Base-by-base conservation (phyloP, 2,113 vertebrate genomes). In the Falcunculus frontatus region DNA sequence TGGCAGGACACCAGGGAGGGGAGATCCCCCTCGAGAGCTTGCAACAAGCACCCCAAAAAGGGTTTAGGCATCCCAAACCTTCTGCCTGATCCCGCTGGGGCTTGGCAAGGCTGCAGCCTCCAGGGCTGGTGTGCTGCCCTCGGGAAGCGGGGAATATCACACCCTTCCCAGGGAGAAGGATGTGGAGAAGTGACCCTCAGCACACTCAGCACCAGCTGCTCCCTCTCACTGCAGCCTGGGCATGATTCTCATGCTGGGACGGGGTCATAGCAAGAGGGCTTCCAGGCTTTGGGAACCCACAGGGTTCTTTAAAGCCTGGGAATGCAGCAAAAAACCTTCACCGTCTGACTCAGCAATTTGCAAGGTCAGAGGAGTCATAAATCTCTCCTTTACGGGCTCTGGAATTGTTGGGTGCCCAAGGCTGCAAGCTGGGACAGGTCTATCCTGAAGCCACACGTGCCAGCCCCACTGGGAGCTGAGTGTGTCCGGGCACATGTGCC, bases 321-420 rank as follows among this genome's bases (percentile, higher is more conserved):
- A 92, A 90, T 11, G 62, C 64, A 68, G 83, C 6, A 62, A 52
- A 81, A 49, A 75, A 52, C 39, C 73, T 89, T 73, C 21, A 4
- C 33, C 30, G 11, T n/a, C 77, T 95, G 96, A 95, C 84, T 96
- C 96, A 95, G 93, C 96, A 84, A n/a, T 53, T 22, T 11, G 4
- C 90, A 94, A 96, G 96, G 96, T 95, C 94, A 94, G 16, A 64
- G 53, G 18, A 64, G 69, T 49, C 64, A 65, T 68, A 56, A 72
- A 83, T 72, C 72, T 59, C 46, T 6, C 20, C 2, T 1, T 33
- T 25, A 11, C 2, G 0, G 50, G 42, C 69, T 42, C 35, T 1
- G 29, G 55, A 18, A 27, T 16, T 5, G 30, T 29, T 20, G 4
- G 50, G 72, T 25, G 77, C 60, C 49, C 84, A 33, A 46, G 62